These are phyloP conservation scores for Anguilla obscura DNA, from an alignment of 2,797 vertebrate genomes.

Conservation along the genomic window DNA sequence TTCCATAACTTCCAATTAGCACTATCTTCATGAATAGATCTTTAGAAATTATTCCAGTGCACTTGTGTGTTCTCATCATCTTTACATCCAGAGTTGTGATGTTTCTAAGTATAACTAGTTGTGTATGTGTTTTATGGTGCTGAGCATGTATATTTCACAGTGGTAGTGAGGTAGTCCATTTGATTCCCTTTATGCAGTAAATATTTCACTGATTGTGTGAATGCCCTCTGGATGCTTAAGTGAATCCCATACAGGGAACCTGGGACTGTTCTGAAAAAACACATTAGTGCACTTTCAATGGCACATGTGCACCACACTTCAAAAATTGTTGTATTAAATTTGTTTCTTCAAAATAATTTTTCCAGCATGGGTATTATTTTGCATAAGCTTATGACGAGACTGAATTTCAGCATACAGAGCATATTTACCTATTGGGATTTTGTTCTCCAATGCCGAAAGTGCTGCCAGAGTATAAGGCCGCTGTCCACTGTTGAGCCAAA, in stretches of 20 bases:
- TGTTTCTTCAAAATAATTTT: background rate
- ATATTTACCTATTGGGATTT: background rate
- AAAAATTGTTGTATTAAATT: background rate
- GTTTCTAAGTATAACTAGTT: background rate
- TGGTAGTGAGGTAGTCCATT: background rate
- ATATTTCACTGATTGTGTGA: background rate
- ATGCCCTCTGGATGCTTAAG: background rate
- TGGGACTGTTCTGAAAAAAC: background rate
- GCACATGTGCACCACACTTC: background rate
- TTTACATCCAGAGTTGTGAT: background rate
- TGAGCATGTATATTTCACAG: background rate
- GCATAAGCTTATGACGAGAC: no score
- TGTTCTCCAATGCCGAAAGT: background rate
- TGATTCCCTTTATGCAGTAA: background rate
- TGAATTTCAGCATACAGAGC: background rate
- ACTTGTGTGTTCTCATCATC: background rate
- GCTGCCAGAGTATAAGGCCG: background rate
- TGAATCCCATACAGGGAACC: background rate
- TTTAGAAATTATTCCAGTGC: background rate
- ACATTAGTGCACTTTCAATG: background rate
- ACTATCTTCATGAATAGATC: slow-evolving; percentile 23
- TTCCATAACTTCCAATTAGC: slow-evolving; percentile 41
- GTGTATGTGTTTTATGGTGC: background rate
- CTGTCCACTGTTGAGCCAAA: no score
- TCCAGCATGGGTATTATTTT: no score